These are phyloP conservation scores for Phaetusa simplex DNA, from an alignment of 2,113 vertebrate genomes.

Conservation along the genomic window DNA sequence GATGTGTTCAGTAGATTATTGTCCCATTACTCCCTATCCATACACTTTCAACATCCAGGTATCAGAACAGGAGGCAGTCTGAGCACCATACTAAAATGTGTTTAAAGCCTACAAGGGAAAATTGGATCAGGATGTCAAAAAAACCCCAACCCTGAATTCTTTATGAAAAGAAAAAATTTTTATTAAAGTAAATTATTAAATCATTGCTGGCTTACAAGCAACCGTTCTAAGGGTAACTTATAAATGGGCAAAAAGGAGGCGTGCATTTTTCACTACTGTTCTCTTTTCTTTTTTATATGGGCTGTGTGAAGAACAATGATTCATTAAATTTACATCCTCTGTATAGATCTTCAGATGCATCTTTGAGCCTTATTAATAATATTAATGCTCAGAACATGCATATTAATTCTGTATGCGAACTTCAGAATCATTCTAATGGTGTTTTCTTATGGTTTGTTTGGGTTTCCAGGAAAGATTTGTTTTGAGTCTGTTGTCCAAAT, in stretches of 20 bases:
- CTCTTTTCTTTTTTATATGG: background rate
- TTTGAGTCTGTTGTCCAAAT: background rate
- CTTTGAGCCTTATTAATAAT: conserved; percentile 6
- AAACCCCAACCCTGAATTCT: background rate
- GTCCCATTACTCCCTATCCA: background rate
- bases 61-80: background rate
- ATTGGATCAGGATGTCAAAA: background rate
- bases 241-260: background rate
- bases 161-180: background rate
- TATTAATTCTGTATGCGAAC: background rate
- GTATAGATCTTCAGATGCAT: conserved; percentile 10
- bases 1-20: background rate
- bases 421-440: background rate
- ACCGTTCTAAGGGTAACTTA: background rate
- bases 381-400: background rate
- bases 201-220: background rate
- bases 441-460: conserved; percentile 11
- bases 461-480: background rate
- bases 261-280: background rate
- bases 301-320: background rate
- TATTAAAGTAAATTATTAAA: background rate
- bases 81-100: background rate
- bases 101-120: background rate
- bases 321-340: conserved; percentile 14
- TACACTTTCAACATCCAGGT: background rate